Percentiles rank a stretch among this genome's conserved stretches.
Conservation (phyloP, 2,797 vertebrate genomes). For the Cirrhinus molitorella region DNA sequence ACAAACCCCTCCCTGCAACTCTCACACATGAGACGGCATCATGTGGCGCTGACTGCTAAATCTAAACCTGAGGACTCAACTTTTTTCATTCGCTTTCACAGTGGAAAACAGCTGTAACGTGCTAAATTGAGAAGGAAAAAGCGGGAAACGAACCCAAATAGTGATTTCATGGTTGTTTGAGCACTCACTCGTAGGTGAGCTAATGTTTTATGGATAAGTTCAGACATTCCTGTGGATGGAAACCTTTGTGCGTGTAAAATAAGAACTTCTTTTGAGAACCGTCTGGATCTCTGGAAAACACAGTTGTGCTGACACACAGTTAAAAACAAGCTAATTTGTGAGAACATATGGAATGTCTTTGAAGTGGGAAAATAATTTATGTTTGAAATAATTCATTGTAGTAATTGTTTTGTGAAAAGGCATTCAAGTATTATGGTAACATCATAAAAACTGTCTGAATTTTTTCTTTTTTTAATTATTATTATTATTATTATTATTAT, state of each 20-base stretch:
- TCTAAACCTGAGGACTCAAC: background rate
- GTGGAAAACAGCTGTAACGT: conserved; percentile 22
- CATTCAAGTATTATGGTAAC: background rate
- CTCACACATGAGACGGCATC: conserved; percentile 45
- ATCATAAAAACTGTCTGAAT: too few species aligned
- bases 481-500: too few species aligned
- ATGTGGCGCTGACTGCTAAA: conserved; percentile 22
- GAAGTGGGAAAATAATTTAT: background rate
- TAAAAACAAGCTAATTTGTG: background rate
- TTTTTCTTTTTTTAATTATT: too few species aligned
- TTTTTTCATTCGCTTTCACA: conserved; percentile 20
- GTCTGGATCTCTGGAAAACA: conserved; percentile 11
- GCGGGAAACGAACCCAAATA: background rate
- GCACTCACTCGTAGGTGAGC: conserved; percentile 13
- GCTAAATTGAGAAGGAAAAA: conserved; percentile 10
- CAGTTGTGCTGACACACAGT: background rate
- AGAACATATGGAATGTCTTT: background rate
- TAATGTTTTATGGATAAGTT: conserved; percentile 37
- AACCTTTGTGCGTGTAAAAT: conserved; percentile 53
- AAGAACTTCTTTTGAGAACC: background rate
- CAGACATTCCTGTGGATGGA: conserved; percentile 57
- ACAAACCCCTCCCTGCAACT: conserved; percentile 34
- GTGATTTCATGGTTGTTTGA: conserved; percentile 27
- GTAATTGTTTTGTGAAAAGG: background rate
- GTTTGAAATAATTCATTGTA: background rate